A percentile compares a stretch with the other conserved stretches of the same genome.
Conservation (phyloP, 2,113 vertebrate species). For the Rissa tridactyla region DNA sequence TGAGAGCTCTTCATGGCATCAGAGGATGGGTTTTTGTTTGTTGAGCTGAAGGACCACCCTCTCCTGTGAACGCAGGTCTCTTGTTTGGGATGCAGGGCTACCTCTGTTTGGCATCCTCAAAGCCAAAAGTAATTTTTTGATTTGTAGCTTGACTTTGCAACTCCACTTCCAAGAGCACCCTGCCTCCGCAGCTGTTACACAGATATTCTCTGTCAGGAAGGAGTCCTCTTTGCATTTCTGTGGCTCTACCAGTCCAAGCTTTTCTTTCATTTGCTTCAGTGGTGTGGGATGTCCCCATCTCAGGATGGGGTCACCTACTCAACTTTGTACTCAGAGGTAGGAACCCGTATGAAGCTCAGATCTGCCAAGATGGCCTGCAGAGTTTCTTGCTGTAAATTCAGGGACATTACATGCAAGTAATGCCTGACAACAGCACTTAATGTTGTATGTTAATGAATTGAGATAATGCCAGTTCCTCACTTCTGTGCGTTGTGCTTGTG, state of each 20-base stretch:
- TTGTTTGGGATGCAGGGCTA: background rate
- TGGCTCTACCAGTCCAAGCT: background rate
- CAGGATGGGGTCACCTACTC: background rate
- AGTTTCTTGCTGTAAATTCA: background rate
- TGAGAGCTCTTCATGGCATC: background rate
- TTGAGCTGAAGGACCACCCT: background rate
- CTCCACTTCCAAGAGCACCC: background rate
- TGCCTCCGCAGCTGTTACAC: background rate
- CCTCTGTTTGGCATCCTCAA: background rate
- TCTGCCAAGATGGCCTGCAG: background rate
- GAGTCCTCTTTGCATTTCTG: background rate
- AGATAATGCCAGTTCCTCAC: background rate
- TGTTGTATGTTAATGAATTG: background rate
- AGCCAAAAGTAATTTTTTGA: background rate
- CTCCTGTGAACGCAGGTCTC: background rate
- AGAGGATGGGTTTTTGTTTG: accelerated
- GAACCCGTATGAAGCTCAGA: background rate
- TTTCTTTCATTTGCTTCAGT: background rate
- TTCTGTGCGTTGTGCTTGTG: background rate
- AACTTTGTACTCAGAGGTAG: background rate
- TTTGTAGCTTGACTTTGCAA: background rate
- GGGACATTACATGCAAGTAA: background rate
- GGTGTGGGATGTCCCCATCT: background rate
- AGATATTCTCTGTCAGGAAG: background rate
- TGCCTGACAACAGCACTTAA: background rate